A percentile compares a stretch with the other conserved stretches of the same genome.
These are phyloP conservation scores for Rhagologus leucostigma DNA, from an alignment of 2,113 vertebrate species.

Conservation along the genomic window DNA sequence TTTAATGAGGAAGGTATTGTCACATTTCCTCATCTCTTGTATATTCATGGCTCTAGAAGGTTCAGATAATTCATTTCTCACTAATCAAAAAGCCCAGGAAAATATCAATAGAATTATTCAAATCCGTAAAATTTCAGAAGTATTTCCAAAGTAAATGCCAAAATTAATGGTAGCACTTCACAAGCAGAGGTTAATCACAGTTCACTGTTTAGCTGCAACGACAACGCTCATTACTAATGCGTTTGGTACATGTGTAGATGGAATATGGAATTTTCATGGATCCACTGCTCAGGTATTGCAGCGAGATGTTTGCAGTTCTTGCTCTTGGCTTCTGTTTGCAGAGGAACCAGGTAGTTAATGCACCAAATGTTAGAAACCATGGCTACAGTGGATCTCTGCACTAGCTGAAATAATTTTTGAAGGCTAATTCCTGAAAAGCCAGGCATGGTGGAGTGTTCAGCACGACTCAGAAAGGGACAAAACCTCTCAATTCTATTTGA, in stretches of 20 bases:
- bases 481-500: neutral
- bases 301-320: neutral
- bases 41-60: conserved; percentile 43
- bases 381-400: neutral
- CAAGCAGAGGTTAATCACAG: conserved; percentile 64
- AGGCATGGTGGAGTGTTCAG: neutral
- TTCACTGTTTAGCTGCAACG: conserved; percentile 50
- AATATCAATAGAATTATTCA: conserved; percentile 66
- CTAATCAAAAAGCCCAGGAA: conserved; percentile 41
- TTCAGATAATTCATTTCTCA: conserved; percentile 33
- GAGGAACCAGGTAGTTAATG: neutral
- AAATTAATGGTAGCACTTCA: conserved; percentile 60
- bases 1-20: conserved; percentile 32
- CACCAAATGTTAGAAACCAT: neutral
- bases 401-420: neutral
- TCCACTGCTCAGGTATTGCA: conserved; percentile 13
- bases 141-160: conserved; percentile 44
- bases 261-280: conserved; percentile 34
- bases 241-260: conserved; percentile 15
- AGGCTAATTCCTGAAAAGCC: neutral
- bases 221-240: conserved; percentile 23
- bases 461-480: neutral
- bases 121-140: conserved; percentile 54
- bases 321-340: neutral
- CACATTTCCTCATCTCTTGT: conserved; percentile 43